Percentiles rank a stretch among this genome's conserved stretches.
Conservation (phyloP, 2,888 invertebrate species). For the Hemaris fuciformis region DNA sequence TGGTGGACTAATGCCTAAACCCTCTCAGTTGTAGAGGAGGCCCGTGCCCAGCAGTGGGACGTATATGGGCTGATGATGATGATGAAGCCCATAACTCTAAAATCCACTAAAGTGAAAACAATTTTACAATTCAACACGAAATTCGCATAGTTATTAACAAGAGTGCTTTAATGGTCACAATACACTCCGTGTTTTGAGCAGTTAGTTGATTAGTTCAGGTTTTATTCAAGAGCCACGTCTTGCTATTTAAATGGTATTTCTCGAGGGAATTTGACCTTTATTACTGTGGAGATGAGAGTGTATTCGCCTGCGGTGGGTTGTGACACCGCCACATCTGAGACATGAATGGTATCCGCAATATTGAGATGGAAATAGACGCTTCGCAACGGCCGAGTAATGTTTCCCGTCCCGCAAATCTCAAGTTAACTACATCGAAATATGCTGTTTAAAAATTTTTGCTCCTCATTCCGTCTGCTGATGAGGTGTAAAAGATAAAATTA, state of each 20-base stretch:
- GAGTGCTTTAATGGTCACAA: background rate
- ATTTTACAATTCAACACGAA: background rate
- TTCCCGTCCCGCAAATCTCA: conserved; percentile 29
- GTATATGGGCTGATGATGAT: no score
- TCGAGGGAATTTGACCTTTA: conserved; percentile 15
- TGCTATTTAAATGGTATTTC: conserved; percentile 29
- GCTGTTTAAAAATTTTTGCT: background rate
- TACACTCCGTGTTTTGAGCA: conserved; percentile 1
- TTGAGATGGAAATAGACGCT: conserved; percentile 42
- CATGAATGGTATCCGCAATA: conserved; percentile 42
- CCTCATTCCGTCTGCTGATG: background rate
- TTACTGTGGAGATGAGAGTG: background rate
- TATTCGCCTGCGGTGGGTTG: conserved; percentile 17
- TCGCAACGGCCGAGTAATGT: conserved; percentile 36
- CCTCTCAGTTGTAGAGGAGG: no score
- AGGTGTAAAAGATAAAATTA: background rate
- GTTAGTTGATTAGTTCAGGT: conserved; percentile 51
- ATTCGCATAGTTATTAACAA: background rate
- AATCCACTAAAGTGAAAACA: background rate
- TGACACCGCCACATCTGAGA: conserved; percentile 17
- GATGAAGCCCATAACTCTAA: no score
- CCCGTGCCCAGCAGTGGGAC: no score
- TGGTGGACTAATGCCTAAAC: no score
- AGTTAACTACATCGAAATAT: conserved; percentile 16
- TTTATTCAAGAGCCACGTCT: conserved; percentile 32